phyloP scores from a whole-genome alignment of 2,113 vertebrate species.

The Psilopogon haemacephalus region DNA sequence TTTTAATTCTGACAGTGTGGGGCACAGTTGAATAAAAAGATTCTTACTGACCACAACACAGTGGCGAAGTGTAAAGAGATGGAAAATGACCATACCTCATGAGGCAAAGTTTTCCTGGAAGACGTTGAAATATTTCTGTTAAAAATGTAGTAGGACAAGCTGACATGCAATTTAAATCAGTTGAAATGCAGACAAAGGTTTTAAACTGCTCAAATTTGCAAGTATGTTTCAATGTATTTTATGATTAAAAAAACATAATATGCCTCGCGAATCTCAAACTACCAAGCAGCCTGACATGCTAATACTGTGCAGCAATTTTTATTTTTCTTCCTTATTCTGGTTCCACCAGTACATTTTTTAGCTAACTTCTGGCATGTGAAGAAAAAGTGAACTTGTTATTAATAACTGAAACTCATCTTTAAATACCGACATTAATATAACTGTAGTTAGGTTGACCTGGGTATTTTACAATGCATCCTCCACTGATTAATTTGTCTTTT shows the following conservation, averaged over 20 bases:
- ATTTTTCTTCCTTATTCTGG: not conserved
- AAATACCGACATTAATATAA: not conserved
- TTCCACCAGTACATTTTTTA: not conserved
- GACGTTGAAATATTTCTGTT: not conserved
- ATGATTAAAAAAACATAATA: not conserved
- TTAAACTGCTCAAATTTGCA: not conserved
- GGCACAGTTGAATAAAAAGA: not conserved
- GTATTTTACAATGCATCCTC: constrained; percentile 47
- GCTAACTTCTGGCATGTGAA: not conserved
- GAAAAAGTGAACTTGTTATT: not conserved
- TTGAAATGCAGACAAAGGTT: not conserved
- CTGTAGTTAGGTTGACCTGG: not conserved
- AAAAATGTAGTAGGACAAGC: not conserved
- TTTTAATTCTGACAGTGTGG: not conserved
- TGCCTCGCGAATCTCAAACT: not conserved
- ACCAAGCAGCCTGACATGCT: not conserved
- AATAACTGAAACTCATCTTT: not conserved
- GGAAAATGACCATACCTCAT: not conserved
- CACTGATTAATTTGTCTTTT: constrained; percentile 72
- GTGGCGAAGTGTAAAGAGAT: not conserved
- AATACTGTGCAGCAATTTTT: not conserved
- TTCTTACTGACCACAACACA: not conserved
- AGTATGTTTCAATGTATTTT: not conserved
- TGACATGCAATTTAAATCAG: not conserved
- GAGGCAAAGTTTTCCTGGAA: not conserved